A percentile compares a stretch with the other conserved stretches of the same genome.
phyloP scores from a whole-genome alignment of 1,140 invertebrate genomes.

The Cylas formicarius region DNA sequence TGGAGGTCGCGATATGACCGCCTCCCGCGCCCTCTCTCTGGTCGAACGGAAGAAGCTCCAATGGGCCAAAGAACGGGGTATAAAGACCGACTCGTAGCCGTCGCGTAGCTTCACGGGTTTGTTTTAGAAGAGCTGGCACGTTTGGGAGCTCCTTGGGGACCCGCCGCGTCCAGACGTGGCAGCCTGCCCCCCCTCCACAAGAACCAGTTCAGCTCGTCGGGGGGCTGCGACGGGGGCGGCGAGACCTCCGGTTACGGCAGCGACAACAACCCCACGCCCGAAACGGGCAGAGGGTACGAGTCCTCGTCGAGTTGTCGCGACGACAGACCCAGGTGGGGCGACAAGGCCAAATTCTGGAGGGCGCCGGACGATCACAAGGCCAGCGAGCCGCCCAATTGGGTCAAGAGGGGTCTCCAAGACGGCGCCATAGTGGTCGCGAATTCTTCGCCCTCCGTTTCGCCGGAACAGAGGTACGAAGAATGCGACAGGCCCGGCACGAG shows the following conservation, averaged over 20 bases:
- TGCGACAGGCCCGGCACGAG: conserved; percentile 32
- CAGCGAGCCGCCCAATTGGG: conserved; percentile 52
- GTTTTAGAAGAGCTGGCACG: conserved; percentile 57
- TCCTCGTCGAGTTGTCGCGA: conserved; percentile 46
- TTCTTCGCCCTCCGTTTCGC: conserved; percentile 37
- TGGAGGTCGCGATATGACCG: conserved; percentile 19
- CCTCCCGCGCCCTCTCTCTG: conserved; percentile 43
- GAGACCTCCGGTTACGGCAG: conserved; percentile 68
- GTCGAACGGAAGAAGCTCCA: conserved; percentile 67
- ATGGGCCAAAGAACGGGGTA: conserved; percentile 70
- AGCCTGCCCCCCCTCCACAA: conserved; percentile 36
- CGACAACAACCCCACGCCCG: conserved; percentile 48
- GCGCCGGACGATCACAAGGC: conserved; percentile 42
- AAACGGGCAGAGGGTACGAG: conserved; percentile 31
- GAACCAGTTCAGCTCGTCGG: conserved; percentile 34
- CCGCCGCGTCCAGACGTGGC: conserved; percentile 14
- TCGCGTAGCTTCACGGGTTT: neutral
- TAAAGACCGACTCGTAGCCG: neutral
- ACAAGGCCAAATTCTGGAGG: conserved; percentile 59
- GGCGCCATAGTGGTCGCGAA: conserved; percentile 38
- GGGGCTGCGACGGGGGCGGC: conserved; percentile 45
- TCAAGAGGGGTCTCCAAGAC: conserved; percentile 51
- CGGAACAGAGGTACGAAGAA: conserved; percentile 35
- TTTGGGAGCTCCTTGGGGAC: conserved; percentile 49
- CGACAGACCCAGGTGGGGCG: conserved; percentile 60